These are phyloP conservation scores for Papilio xuthus DNA, from an alignment of 1,140 invertebrate species.

Conservation along the genomic window DNA sequence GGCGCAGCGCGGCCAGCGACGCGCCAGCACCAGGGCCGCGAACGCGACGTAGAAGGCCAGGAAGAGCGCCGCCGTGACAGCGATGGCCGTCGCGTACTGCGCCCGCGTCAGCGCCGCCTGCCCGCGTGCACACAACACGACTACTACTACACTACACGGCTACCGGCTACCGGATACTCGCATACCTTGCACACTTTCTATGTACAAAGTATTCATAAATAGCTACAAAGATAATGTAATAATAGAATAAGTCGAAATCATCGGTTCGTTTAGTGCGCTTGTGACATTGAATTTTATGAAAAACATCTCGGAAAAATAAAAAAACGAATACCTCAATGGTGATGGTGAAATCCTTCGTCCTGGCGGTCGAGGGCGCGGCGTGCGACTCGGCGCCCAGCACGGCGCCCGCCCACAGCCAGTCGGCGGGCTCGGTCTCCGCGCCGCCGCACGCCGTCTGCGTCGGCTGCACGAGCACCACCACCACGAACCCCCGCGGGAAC, in stretches of 20 bases:
- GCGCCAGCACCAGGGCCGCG: conserved; percentile 61
- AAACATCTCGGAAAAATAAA: neutral
- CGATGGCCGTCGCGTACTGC: conserved; percentile 62
- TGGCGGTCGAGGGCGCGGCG: neutral
- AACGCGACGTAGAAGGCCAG: conserved; percentile 63
- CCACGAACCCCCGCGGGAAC: conserved; percentile 66
- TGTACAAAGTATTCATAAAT: no score
- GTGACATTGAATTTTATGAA: no score
- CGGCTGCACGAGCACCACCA: conserved; percentile 52
- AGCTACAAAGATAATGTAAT: no score
- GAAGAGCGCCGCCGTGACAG: conserved; percentile 57
- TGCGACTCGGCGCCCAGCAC: conserved; percentile 39
- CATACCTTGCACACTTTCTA: no score
- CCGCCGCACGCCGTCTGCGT: conserved; percentile 51
- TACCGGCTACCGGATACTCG: no score
- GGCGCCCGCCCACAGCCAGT: conserved; percentile 61
- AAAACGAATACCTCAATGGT: conserved; percentile 48
- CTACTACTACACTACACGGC: no score
- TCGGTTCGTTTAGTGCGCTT: no score
- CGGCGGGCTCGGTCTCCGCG: conserved; percentile 40
- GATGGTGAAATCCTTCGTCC: conserved; percentile 51
- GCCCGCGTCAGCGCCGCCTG: conserved; percentile 59
- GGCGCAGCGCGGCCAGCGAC: conserved; percentile 59
- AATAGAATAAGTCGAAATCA: no score
- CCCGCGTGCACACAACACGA: neutral